Evolutionary conservation across 1,140 invertebrate species (phyloP).

Genomic region (Tetranychus urticae): DNA sequence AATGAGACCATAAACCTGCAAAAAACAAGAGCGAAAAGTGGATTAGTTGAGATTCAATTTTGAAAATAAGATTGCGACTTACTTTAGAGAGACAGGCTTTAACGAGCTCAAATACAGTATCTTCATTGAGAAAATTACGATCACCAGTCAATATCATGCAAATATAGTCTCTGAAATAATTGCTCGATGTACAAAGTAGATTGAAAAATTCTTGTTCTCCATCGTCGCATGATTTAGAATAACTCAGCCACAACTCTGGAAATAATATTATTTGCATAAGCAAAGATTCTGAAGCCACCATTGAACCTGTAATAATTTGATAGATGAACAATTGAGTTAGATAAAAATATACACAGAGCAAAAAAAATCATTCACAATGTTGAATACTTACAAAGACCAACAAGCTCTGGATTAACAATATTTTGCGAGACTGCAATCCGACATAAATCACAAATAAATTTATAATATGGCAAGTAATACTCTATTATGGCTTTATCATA

Average conservation of each 20-base stretch:
- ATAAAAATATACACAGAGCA: background rate
- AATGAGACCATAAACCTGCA: conserved; percentile 20
- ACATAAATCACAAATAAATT: conserved; percentile 62
- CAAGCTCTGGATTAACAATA: conserved; percentile 46
- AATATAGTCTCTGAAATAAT: conserved; percentile 57
- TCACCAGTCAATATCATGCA: conserved; percentile 54
- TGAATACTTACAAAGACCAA: conserved; percentile 35
- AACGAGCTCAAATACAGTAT: conserved; percentile 5
- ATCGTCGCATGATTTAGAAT: conserved; percentile 34
- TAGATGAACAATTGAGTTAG: background rate
- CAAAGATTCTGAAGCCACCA: conserved; percentile 61
- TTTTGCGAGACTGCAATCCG: conserved; percentile 58
- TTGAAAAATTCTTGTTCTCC: conserved; percentile 23
- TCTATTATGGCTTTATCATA: conserved; percentile 49
- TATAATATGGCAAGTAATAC: conserved; percentile 57
- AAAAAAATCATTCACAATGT: background rate
- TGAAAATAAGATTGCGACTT: background rate
- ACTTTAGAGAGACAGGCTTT: conserved; percentile 18
- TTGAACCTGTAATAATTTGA: conserved; percentile 26
- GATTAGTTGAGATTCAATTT: background rate
- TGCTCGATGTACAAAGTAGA: conserved; percentile 40
- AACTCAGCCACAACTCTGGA: conserved; percentile 58
- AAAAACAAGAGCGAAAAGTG: conserved; percentile 2
- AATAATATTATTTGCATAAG: conserved; percentile 56
- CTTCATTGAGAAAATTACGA: conserved; percentile 18